These are phyloP conservation scores for Drosophila sp. DNA, from an alignment of 1,140 invertebrate species.

Conservation along the genomic window DNA sequence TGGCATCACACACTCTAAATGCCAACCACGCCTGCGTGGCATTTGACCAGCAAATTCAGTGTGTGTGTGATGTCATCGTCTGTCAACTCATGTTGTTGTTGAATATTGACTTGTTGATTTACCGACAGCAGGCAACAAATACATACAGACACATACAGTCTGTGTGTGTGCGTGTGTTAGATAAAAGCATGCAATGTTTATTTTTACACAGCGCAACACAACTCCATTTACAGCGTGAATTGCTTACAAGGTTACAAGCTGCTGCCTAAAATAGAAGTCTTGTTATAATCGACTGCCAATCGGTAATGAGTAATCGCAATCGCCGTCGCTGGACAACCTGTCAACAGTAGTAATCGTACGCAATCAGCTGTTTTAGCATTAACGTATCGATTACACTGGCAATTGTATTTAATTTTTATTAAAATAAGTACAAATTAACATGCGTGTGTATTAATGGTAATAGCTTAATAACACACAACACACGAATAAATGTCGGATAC, in stretches of 20 bases:
- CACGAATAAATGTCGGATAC: conserved; percentile 3
- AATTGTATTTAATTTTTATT: conserved; percentile 36
- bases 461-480: conserved; percentile 30
- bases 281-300: conserved; percentile 26
- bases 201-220: conserved; percentile 25
- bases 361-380: conserved; percentile 30
- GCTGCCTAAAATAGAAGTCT: conserved; percentile 44
- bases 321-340: conserved; percentile 12
- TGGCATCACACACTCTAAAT: conserved; percentile 16
- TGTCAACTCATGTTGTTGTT: conserved; percentile 21
- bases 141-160: conserved; percentile 35
- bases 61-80: conserved; percentile 64
- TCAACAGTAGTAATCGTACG: conserved; percentile 14
- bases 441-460: conserved; percentile 23
- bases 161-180: conserved; percentile 48
- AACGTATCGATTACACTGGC: conserved; percentile 32
- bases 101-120: conserved; percentile 68
- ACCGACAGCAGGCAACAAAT: conserved; percentile 62
- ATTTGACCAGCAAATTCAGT: conserved; percentile 24
- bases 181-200: conserved; percentile 33
- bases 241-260: conserved; percentile 32
- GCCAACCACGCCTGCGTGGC: conserved; percentile 44
- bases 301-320: conserved; percentile 23
- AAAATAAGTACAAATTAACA: conserved; percentile 30
- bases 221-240: conserved; percentile 34